A percentile compares a stretch with the other conserved stretches of the same genome.
phyloP scores from a whole-genome alignment of 2,888 invertebrate genomes.

The Nymphalis polychloros region DNA sequence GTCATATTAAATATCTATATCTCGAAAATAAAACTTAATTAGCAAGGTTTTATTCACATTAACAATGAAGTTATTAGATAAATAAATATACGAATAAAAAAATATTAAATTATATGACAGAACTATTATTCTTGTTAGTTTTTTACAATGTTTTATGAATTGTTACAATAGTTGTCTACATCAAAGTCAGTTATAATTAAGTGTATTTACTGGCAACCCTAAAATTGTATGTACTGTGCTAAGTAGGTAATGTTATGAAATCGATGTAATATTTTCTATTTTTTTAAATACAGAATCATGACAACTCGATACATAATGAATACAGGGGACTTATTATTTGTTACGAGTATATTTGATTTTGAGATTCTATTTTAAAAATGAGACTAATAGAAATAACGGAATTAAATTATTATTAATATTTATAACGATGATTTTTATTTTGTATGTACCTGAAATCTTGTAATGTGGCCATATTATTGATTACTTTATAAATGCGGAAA shows the following conservation, averaged over 20 bases:
- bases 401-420: constrained; percentile 77
- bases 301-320: constrained; percentile 47
- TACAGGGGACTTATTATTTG: constrained; percentile 37
- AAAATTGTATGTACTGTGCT: constrained; percentile 36
- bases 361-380: constrained; percentile 68
- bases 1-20: constrained; percentile 59
- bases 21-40: constrained; percentile 60
- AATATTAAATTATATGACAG: constrained; percentile 46
- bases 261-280: constrained; percentile 59
- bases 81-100: constrained; percentile 51
- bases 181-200: constrained; percentile 24
- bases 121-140: constrained; percentile 52
- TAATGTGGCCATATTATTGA: constrained; percentile 79
- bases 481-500: constrained; percentile 53
- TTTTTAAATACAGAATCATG: constrained; percentile 52
- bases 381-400: constrained; percentile 73
- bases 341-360: constrained; percentile 56
- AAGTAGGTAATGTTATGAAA: constrained; percentile 56
- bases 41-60: constrained; percentile 58
- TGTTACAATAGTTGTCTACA: constrained; percentile 44
- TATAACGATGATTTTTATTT: constrained; percentile 64
- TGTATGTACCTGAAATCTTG: constrained; percentile 80
- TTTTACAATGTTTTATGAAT: constrained; percentile 50
- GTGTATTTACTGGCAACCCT: constrained; percentile 12
- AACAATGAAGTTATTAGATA: constrained; percentile 54